These are phyloP conservation scores for Alexandromys oeconomus DNA, from an alignment of 2,797 vertebrate genomes.

Conservation along the genomic window DNA sequence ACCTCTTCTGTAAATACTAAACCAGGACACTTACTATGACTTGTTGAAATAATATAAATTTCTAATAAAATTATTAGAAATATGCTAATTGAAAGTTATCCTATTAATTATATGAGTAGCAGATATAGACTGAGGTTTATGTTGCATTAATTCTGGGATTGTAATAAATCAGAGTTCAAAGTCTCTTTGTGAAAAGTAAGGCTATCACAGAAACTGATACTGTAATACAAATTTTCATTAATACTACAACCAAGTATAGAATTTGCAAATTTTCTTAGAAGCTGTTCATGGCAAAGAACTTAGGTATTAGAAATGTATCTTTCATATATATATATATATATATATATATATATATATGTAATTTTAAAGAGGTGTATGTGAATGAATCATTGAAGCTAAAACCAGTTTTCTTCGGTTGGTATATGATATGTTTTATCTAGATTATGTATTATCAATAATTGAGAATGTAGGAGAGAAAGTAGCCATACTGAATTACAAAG, in stretches of 20 bases:
- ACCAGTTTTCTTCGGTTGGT: slow-evolving; percentile 71
- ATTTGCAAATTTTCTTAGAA: neutral
- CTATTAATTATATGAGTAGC: neutral
- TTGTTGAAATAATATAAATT: neutral
- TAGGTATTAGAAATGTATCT: slow-evolving; percentile 72
- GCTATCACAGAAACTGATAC: neutral
- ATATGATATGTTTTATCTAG: slow-evolving; percentile 73
- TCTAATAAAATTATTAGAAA: neutral
- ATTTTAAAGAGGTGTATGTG: slow-evolving; percentile 79
- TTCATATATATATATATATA: slow-evolving; percentile 61
- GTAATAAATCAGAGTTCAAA: neutral
- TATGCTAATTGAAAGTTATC: neutral
- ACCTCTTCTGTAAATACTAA: slow-evolving; percentile 10
- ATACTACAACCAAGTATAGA: neutral
- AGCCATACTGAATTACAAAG: slow-evolving; percentile 53
- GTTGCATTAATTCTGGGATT: neutral
- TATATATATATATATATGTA: slow-evolving; percentile 64
- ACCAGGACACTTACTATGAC: neutral
- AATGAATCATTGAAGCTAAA: slow-evolving; percentile 77
- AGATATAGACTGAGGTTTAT: neutral
- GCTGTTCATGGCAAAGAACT: slow-evolving; percentile 41
- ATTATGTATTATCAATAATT: slow-evolving; percentile 65
- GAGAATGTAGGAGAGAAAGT: neutral
- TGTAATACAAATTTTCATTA: neutral
- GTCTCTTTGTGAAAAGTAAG: neutral